Conservation (phyloP, 2,888 invertebrate genomes). For the Psococerastis gibbosa region DNA sequence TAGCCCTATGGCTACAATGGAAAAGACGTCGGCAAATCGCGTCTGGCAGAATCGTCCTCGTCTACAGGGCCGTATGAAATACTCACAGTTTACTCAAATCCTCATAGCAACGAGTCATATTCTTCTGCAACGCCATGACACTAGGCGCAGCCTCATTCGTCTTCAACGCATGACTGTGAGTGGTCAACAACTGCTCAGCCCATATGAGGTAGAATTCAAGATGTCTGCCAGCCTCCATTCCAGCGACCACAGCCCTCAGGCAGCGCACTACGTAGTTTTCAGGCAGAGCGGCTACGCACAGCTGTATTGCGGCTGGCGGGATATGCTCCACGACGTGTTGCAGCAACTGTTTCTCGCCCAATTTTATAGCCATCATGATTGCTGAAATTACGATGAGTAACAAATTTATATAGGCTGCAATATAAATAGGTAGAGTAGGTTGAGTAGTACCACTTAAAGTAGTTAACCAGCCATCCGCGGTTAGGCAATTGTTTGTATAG, state of each 20-base stretch:
- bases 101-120: slow-evolving; percentile 55
- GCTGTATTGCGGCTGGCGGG: slow-evolving; percentile 54
- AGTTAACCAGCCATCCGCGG: too few relatives aligned
- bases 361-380: slow-evolving; percentile 62
- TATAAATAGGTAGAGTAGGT: too few relatives aligned
- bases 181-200: slow-evolving; percentile 47
- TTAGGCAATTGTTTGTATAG: too few relatives aligned
- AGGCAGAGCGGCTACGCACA: slow-evolving; percentile 50
- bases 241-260: slow-evolving; percentile 46
- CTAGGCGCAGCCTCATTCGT: slow-evolving; percentile 38
- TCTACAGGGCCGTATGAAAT: too few relatives aligned
- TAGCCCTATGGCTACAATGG: too few relatives aligned
- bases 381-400: slow-evolving; percentile 43
- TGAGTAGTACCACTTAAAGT: too few relatives aligned
- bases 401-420: background rate
- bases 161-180: slow-evolving; percentile 33
- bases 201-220: slow-evolving; percentile 77
- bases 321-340: slow-evolving; percentile 66
- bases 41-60: too few relatives aligned
- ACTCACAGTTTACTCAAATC: slow-evolving; percentile 72
- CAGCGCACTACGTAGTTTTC: slow-evolving; percentile 56
- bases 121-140: slow-evolving; percentile 57
- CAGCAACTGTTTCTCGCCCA: slow-evolving; percentile 61
- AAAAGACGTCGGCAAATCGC: too few relatives aligned
- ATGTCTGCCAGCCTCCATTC: slow-evolving; percentile 60